Conservation (phyloP, 1,140 invertebrate species). For the Bombus haemorrhoidalis region DNA sequence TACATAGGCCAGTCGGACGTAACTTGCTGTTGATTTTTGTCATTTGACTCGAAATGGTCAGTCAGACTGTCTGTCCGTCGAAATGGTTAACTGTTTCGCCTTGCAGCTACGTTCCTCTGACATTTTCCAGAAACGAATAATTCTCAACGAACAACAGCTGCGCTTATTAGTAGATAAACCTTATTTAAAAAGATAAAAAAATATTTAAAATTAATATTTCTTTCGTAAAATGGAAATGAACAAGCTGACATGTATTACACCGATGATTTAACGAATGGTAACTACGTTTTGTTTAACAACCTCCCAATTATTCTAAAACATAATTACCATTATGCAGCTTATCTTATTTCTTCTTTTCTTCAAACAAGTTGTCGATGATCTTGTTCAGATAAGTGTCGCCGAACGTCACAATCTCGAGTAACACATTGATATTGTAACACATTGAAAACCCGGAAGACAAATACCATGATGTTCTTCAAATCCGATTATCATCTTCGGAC, state of each 20-base stretch:
- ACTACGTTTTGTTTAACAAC: background rate
- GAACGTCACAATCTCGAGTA: background rate
- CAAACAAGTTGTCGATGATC: no score
- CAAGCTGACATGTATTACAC: background rate
- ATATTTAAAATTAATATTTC: background rate
- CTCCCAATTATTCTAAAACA: background rate
- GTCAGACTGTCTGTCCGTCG: constrained; percentile 22
- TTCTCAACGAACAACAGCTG: background rate
- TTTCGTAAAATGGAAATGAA: background rate
- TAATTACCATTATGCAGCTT: background rate
- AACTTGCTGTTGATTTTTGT: constrained; percentile 80
- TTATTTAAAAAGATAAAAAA: background rate
- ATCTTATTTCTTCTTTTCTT: background rate
- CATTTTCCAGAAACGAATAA: background rate
- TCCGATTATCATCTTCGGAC: no score
- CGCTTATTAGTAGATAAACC: no score
- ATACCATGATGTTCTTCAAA: background rate
- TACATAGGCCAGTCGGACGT: constrained; percentile 58
- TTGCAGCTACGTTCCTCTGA: background rate
- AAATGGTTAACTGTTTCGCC: constrained; percentile 39
- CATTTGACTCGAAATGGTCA: constrained; percentile 70
- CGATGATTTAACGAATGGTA: background rate
- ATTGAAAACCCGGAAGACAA: background rate
- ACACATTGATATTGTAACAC: background rate
- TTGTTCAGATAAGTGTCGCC: no score